A percentile compares a stretch with the other conserved stretches of the same genome.
These are phyloP conservation scores for Pseudomyrmex dendroicus DNA, from an alignment of 1,140 invertebrate genomes.

Conservation along the genomic window DNA sequence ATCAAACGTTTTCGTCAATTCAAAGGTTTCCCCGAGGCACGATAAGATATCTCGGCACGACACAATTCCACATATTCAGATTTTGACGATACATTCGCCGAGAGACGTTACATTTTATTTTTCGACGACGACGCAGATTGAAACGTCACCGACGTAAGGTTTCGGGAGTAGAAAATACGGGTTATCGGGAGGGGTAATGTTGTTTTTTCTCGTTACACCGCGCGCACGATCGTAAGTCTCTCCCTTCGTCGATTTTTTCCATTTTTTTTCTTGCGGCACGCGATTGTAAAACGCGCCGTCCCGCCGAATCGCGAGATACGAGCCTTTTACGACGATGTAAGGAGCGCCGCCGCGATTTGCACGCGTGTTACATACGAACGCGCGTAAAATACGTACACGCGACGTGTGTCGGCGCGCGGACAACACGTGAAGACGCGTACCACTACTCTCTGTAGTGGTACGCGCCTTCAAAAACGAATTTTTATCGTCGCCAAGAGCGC, in stretches of 20 bases:
- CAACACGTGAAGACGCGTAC: too few relatives aligned
- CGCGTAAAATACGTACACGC: slow-evolving; percentile 46
- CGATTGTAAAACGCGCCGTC: slow-evolving; percentile 69
- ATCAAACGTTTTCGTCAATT: background rate
- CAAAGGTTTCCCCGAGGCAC: background rate
- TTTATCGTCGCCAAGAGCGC: slow-evolving; percentile 58
- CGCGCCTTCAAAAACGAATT: slow-evolving; percentile 38
- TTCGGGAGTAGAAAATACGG: background rate
- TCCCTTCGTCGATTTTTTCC: slow-evolving; percentile 19
- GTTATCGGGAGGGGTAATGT: slow-evolving; percentile 17
- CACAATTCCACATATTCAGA: background rate
- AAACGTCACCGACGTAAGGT: slow-evolving; percentile 12
- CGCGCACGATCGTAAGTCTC: slow-evolving; percentile 18
- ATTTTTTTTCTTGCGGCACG: background rate
- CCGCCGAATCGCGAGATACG: slow-evolving; percentile 69
- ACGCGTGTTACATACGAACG: background rate
- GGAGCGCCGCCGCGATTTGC: slow-evolving; percentile 39
- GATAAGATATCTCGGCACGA: background rate
- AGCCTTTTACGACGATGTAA: slow-evolving; percentile 67
- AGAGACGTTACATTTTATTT: slow-evolving; percentile 23
- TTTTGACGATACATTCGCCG: slow-evolving; percentile 3
- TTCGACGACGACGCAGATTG: slow-evolving; percentile 9
- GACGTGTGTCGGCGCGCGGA: background rate
- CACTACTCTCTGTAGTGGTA: background rate
- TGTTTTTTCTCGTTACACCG: slow-evolving; percentile 12